Evolutionary conservation across 2,797 vertebrate species (phyloP).

Genomic region (Mycteria americana): DNA sequence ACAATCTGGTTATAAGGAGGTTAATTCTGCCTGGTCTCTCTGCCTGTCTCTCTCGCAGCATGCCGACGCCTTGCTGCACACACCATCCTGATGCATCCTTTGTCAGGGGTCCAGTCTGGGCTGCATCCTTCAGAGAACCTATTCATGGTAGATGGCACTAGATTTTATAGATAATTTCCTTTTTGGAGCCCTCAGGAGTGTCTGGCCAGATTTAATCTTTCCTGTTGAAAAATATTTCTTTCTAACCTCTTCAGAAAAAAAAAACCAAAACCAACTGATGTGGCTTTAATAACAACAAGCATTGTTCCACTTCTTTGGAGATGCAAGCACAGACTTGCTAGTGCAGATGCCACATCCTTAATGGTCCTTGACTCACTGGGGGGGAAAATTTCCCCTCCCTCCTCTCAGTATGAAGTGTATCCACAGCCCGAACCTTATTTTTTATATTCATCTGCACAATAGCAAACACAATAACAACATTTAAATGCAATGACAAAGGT

Average conservation of each 20-base stretch:
- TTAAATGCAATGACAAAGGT: not conserved
- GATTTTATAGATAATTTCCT: not conserved
- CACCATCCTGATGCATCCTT: not conserved
- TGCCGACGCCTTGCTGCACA: not conserved
- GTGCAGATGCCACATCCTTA: conserved; percentile 12
- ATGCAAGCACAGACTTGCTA: not conserved
- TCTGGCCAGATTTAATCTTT: not conserved
- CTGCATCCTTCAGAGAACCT: not conserved
- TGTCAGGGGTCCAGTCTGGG: not conserved
- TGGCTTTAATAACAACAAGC: not conserved
- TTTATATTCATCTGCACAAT: not conserved
- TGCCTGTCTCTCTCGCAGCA: not conserved
- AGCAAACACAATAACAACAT: not conserved
- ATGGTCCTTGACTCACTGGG: not conserved
- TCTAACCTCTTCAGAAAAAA: not conserved
- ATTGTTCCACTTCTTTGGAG: not conserved
- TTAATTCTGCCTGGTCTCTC: not conserved
- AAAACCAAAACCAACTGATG: not conserved
- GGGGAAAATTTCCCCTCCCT: not conserved
- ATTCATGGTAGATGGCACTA: not conserved
- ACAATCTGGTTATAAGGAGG: not conserved
- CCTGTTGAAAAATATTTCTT: not conserved
- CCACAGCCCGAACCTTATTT: not conserved
- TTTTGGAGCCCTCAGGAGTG: not conserved
- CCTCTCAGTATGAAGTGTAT: not conserved